Evolutionary conservation across 2,888 invertebrate genomes (phyloP).

Genomic region (Scaptomyza parva): DNA sequence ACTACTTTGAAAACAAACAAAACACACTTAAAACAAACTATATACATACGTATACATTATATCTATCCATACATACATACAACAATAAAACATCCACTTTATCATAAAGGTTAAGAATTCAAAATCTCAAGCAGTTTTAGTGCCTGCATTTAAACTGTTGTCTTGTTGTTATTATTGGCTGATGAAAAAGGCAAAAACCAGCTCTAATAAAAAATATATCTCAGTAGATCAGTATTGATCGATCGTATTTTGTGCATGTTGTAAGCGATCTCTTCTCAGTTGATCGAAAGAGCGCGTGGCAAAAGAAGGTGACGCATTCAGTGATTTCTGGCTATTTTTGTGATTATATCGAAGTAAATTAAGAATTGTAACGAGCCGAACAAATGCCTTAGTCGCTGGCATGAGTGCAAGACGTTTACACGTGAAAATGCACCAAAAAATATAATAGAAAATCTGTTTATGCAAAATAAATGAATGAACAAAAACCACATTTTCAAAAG

Average conservation of each 20-base stretch:
- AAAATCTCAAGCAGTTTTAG: neutral
- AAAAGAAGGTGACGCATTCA: slow-evolving; percentile 57
- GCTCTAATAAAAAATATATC: slow-evolving; percentile 38
- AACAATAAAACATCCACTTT: no score
- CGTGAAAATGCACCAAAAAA: slow-evolving; percentile 5
- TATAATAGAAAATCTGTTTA: neutral
- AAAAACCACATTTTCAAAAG: neutral
- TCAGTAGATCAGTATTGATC: slow-evolving; percentile 32
- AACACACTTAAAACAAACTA: slow-evolving; percentile 20
- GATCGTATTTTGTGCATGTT: slow-evolving; percentile 26
- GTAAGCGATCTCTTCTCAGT: slow-evolving; percentile 56
- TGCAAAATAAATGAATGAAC: neutral
- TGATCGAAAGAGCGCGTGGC: slow-evolving; percentile 41
- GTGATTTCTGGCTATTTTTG: slow-evolving; percentile 58
- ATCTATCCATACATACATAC: no score
- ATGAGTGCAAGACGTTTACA: slow-evolving; percentile 10
- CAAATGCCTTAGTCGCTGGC: slow-evolving; percentile 21
- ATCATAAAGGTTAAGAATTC: no score
- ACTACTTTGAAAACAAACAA: slow-evolving; percentile 33
- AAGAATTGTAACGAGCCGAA: slow-evolving; percentile 24
- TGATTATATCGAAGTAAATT: slow-evolving; percentile 40
- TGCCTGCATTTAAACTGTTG: neutral
- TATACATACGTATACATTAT: no score
- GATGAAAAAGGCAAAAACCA: slow-evolving; percentile 37
- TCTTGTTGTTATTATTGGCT: slow-evolving; percentile 31